Percentiles rank a stretch among this genome's conserved stretches.
Conservation (phyloP, 2,797 vertebrate species). For the Poecilia wingei region DNA sequence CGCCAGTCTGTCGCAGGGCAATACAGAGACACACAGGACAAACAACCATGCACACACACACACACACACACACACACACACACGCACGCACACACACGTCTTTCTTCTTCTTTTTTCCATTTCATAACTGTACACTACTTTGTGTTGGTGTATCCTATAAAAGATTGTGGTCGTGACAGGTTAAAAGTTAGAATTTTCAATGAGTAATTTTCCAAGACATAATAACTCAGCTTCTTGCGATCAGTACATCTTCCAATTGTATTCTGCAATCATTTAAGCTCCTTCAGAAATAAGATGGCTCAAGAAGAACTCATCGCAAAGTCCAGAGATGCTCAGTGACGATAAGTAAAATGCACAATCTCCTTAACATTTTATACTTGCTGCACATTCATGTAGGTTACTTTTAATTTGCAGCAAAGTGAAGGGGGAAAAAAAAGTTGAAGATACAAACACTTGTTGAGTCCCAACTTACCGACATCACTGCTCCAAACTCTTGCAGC, state of each 20-base stretch:
- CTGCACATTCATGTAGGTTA: not conserved
- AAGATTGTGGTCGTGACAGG: not conserved
- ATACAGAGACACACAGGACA: too few relatives aligned
- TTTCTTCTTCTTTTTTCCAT: not conserved
- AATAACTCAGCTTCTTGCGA: not conserved
- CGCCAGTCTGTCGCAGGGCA: too few relatives aligned
- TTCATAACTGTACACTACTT: not conserved
- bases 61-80: too few relatives aligned
- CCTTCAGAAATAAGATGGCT: not conserved
- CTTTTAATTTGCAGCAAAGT: not conserved
- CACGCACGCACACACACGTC: too few relatives aligned
- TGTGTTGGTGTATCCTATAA: not conserved
- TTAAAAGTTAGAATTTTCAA: not conserved
- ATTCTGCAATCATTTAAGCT: not conserved
- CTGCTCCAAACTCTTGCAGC: constrained; percentile 45
- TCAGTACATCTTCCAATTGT: not conserved
- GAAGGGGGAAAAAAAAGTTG: not conserved
- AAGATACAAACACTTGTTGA: constrained; percentile 16
- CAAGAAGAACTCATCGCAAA: not conserved
- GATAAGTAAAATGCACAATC: not conserved
- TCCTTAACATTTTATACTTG: not conserved
- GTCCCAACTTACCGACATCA: constrained; percentile 56
- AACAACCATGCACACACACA: too few relatives aligned
- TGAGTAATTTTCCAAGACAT: not conserved
- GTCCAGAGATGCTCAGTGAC: not conserved